These are phyloP conservation scores for Menidia menidia DNA, from an alignment of 2,797 vertebrate species.

Conservation along the genomic window DNA sequence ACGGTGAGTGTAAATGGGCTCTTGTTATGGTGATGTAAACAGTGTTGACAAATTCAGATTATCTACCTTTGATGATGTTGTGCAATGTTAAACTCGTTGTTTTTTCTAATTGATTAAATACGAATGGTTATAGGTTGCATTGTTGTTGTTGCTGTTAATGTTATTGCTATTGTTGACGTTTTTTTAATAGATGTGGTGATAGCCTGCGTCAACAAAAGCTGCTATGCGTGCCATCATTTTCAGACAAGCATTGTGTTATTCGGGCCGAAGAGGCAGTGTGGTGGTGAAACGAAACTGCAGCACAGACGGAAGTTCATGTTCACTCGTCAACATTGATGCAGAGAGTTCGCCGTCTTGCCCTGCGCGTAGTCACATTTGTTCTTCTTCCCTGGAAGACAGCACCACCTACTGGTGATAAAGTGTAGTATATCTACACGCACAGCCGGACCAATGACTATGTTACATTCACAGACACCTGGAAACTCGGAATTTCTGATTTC, in stretches of 20 bases:
- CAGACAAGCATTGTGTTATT: conserved; percentile 37
- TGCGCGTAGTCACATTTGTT: neutral
- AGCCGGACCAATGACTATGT: neutral
- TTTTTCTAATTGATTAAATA: no score
- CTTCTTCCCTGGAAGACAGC: conserved; percentile 12
- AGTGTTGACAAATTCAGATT: no score
- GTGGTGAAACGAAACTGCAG: conserved; percentile 51
- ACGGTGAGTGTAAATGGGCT: conserved; percentile 4
- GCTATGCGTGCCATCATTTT: neutral
- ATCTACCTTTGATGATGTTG: no score
- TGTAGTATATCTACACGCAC: neutral
- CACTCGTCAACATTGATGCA: conserved; percentile 32
- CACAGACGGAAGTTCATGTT: conserved; percentile 35
- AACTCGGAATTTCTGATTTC: neutral
- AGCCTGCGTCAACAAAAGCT: neutral
- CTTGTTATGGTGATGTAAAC: no score
- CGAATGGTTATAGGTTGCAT: neutral
- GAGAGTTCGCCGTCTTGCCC: neutral
- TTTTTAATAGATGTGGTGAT: neutral
- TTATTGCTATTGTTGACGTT: neutral
- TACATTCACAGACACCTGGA: neutral
- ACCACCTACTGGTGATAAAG: conserved; percentile 37
- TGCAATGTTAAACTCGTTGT: neutral
- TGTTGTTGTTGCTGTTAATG: neutral
- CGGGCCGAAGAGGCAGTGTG: conserved; percentile 29